Evolutionary conservation across 2,888 invertebrate species (phyloP).

Genomic region (Protophormia terraenovae): DNA sequence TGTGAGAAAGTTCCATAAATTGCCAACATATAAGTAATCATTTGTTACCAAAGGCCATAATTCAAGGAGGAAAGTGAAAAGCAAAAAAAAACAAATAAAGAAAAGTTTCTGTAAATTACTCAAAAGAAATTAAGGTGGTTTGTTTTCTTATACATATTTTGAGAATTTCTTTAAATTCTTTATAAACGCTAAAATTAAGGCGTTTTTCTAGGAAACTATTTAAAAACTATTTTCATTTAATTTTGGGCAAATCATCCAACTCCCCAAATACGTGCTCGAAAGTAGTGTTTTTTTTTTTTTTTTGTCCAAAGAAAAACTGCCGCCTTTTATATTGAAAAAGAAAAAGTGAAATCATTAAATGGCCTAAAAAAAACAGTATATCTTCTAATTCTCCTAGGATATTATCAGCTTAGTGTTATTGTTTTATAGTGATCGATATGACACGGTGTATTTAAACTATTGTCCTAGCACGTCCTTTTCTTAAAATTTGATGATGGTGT

Average conservation of each 20-base stretch:
- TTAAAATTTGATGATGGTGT: not conserved
- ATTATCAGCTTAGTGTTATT: constrained; percentile 70
- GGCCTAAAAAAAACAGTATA: constrained; percentile 1
- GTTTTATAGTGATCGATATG: constrained; percentile 61
- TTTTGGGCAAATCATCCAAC: constrained; percentile 15
- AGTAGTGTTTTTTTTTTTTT: constrained; percentile 35
- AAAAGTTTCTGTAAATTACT: not conserved
- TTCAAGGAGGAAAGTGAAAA: constrained; percentile 14
- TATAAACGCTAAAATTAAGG: constrained; percentile 11
- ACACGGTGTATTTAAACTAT: constrained; percentile 66
- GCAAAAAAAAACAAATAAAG: not conserved
- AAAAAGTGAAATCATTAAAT: constrained; percentile 37
- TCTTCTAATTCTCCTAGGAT: not conserved
- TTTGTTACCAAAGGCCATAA: constrained; percentile 19
- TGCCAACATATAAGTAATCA: constrained; percentile 41
- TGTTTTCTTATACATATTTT: not conserved
- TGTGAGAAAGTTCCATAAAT: constrained; percentile 55
- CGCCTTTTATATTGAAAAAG: constrained; percentile 28
- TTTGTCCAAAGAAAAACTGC: constrained; percentile 14
- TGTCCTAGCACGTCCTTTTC: constrained; percentile 69
- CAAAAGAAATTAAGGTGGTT: constrained; percentile 14
- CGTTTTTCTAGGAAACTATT: constrained; percentile 32
- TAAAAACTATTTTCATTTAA: not conserved
- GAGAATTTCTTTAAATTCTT: not conserved
- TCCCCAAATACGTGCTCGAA: constrained; percentile 49